A percentile compares a stretch with the other conserved stretches of the same genome.
Conservation (phyloP, 1,140 invertebrate species). For the Drosophila ogumai region DNA sequence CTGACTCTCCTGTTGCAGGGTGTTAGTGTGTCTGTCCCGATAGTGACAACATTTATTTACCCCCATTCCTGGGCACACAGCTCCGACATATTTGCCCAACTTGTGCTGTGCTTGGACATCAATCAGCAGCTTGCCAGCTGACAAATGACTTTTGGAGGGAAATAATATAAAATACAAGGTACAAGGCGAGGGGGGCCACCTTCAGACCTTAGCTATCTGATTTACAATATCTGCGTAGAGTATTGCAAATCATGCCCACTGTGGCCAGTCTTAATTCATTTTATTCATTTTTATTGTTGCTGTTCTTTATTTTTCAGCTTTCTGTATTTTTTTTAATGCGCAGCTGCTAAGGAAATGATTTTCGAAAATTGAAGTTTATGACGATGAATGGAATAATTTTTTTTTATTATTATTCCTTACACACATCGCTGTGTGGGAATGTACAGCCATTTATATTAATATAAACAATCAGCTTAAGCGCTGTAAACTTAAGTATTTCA, state of each 20-base stretch:
- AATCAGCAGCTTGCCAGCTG: slow-evolving; percentile 38
- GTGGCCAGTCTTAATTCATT: slow-evolving; percentile 72
- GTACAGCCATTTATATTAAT: slow-evolving; percentile 76
- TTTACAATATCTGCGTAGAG: slow-evolving; percentile 46
- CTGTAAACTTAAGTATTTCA: slow-evolving; percentile 69
- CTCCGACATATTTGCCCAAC: slow-evolving; percentile 40
- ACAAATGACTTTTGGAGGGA: slow-evolving; percentile 30
- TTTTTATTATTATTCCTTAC: slow-evolving; percentile 51
- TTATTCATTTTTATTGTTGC: slow-evolving; percentile 60
- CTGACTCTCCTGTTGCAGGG: not conserved
- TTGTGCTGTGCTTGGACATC: slow-evolving; percentile 37
- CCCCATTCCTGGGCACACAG: slow-evolving; percentile 20
- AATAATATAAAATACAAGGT: not conserved
- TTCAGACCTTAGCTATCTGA: slow-evolving; percentile 14
- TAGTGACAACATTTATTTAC: slow-evolving; percentile 39
- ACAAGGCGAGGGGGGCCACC: not conserved
- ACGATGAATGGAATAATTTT: slow-evolving; percentile 81
- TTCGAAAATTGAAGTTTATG: slow-evolving; percentile 84
- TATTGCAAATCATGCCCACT: slow-evolving; percentile 72
- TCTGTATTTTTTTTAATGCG: slow-evolving; percentile 65
- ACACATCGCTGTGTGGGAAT: slow-evolving; percentile 15
- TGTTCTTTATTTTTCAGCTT: slow-evolving; percentile 49
- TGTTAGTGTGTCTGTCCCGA: slow-evolving; percentile 5
- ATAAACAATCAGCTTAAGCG: slow-evolving; percentile 70
- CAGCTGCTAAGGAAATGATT: slow-evolving; percentile 84